phyloP scores from a whole-genome alignment of 2,113 vertebrate genomes.

The Ochotona princeps region DNA sequence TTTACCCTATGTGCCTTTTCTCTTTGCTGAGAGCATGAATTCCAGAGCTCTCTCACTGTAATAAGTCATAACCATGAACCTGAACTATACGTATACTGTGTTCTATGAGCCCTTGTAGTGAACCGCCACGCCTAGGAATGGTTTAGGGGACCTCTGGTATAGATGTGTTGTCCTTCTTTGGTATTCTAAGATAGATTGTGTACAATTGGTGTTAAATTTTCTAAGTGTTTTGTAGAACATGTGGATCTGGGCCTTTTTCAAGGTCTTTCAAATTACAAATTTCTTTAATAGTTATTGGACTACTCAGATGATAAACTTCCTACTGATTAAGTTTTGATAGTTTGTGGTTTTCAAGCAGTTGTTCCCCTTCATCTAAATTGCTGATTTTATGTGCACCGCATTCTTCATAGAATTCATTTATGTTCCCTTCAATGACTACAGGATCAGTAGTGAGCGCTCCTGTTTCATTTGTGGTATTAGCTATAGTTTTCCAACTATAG shows the following conservation, averaged over 20 bases:
- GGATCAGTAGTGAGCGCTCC: background rate
- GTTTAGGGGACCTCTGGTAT: background rate
- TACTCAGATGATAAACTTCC: slow-evolving; percentile 34
- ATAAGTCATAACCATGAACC: slow-evolving; percentile 29
- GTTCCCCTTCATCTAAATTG: slow-evolving; percentile 45
- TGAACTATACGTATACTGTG: background rate
- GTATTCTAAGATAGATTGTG: background rate
- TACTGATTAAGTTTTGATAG: slow-evolving; percentile 54
- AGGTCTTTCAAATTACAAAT: slow-evolving; percentile 45
- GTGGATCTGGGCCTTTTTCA: background rate
- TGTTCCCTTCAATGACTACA: slow-evolving; percentile 9
- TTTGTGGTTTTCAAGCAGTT: slow-evolving; percentile 49
- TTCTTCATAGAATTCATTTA: slow-evolving; percentile 47
- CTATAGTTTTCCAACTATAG: slow-evolving; percentile 8
- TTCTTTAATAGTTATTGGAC: slow-evolving; percentile 19
- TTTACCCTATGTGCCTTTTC: background rate
- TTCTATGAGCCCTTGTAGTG: background rate
- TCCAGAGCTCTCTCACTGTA: background rate
- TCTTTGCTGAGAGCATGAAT: background rate
- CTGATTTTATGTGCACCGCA: background rate
- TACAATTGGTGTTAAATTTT: slow-evolving; percentile 52
- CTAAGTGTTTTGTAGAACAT: slow-evolving; percentile 45
- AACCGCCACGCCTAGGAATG: slow-evolving; percentile 16
- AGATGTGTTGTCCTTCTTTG: slow-evolving; percentile 1
- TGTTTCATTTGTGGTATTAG: slow-evolving; percentile 43